These are phyloP conservation scores for Hanleya hanleyi DNA, from an alignment of 2,888 invertebrate genomes.

Conservation along the genomic window DNA sequence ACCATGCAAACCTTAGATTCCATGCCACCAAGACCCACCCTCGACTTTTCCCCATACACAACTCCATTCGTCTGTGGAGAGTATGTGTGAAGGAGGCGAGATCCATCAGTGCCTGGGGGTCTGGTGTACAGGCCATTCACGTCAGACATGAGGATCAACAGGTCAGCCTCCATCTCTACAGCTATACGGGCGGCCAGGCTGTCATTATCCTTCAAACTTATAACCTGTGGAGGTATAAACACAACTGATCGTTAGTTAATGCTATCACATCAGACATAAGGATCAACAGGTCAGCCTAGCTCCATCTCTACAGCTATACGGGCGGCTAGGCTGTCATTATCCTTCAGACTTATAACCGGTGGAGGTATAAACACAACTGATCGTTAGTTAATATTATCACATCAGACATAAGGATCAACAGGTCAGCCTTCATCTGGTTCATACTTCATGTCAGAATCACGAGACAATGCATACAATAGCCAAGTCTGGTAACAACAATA, in stretches of 20 bases:
- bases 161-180: conserved; percentile 92
- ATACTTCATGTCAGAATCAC: too few relatives aligned
- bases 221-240: conserved; percentile 77
- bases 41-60: conserved; percentile 94
- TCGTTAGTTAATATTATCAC: too few relatives aligned
- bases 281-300: conserved; percentile 94
- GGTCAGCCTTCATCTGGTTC: conserved; percentile 92
- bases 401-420: conserved; percentile 98
- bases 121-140: conserved; percentile 98
- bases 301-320: conserved; percentile 93
- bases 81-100: conserved; percentile 93
- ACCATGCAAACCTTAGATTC: conserved; percentile 97
- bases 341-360: conserved; percentile 93
- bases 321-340: conserved; percentile 98
- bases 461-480: too few relatives aligned
- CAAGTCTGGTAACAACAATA: too few relatives aligned
- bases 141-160: conserved; percentile 98
- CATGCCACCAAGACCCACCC: conserved; percentile 97
- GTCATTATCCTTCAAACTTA: conserved; percentile 97
- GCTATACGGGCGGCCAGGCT: conserved; percentile 96
- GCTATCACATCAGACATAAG: conserved; percentile 99
- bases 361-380: too few relatives aligned
- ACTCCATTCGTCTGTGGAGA: conserved; percentile 85
- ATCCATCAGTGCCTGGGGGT: conserved; percentile 94
- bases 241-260: neutral